Evolutionary conservation across 2,113 vertebrate species (phyloP).

Genomic region (Ochotona princeps): DNA sequence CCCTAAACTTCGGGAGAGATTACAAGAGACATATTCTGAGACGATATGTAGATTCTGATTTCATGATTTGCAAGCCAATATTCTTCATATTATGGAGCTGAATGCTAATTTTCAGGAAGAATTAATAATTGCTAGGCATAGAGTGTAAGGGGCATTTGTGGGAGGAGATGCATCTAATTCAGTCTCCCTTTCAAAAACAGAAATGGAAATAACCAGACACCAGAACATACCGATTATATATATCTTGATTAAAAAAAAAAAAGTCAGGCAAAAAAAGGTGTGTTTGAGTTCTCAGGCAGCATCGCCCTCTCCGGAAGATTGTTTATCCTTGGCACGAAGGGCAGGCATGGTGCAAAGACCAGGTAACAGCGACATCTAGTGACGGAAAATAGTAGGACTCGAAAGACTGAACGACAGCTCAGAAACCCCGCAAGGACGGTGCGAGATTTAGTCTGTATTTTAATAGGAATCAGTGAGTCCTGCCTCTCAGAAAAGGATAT

Average conservation of each 20-base stretch:
- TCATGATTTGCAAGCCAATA: constrained; percentile 20
- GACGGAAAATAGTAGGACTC: rapidly evolving
- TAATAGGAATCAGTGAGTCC: background rate
- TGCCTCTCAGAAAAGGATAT: background rate
- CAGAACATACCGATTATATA: constrained; percentile 33
- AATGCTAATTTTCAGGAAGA: constrained; percentile 48
- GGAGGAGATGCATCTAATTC: constrained; percentile 45
- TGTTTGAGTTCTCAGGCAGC: constrained; percentile 49
- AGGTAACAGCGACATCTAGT: constrained; percentile 76
- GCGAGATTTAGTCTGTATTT: background rate
- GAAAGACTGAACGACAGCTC: too few species aligned
- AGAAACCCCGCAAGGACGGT: background rate
- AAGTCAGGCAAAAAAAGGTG: constrained; percentile 62
- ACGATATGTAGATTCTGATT: constrained; percentile 31
- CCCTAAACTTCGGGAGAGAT: constrained; percentile 26
- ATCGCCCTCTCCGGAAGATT: background rate
- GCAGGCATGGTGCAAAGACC: background rate
- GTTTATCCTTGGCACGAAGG: background rate
- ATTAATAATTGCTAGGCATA: constrained; percentile 17
- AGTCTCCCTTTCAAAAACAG: constrained; percentile 50
- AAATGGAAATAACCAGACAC: constrained; percentile 56
- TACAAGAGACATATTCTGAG: background rate
- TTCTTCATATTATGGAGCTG: background rate
- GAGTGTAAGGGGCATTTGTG: background rate
- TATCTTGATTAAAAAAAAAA: constrained; percentile 64